Evolutionary conservation across 2,888 invertebrate genomes (phyloP).

Genomic region (Altica lythri): DNA sequence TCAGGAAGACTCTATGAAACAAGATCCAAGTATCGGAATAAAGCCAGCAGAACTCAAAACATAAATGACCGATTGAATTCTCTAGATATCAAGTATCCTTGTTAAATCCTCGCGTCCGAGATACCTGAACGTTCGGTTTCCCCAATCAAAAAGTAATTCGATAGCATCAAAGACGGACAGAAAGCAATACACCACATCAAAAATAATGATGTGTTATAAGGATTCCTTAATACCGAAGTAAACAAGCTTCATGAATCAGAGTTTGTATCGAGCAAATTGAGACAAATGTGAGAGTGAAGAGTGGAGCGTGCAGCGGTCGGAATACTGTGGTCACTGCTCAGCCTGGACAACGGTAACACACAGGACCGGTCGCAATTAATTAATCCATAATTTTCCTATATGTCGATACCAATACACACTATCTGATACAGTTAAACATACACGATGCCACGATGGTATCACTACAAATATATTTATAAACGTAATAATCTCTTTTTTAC

Average conservation of each 20-base stretch:
- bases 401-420: too few relatives aligned
- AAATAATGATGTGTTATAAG: constrained; percentile 56
- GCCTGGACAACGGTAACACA: constrained; percentile 14
- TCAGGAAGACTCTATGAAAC: constrained; percentile 20
- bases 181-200: constrained; percentile 52
- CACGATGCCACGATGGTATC: too few relatives aligned
- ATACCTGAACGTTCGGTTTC: constrained; percentile 51
- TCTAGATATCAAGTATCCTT: constrained; percentile 51
- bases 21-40: constrained; percentile 38
- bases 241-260: constrained; percentile 49
- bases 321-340: constrained; percentile 26
- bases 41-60: constrained; percentile 40
- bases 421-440: too few relatives aligned
- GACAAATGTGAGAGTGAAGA: constrained; percentile 47
- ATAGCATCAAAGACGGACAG: constrained; percentile 47
- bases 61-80: constrained; percentile 48
- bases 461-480: too few relatives aligned
- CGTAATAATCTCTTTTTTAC: too few relatives aligned
- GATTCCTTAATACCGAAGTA: constrained; percentile 51
- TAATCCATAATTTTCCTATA: background rate
- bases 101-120: constrained; percentile 47
- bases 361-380: background rate
- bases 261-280: constrained; percentile 48
- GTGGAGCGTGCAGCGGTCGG: constrained; percentile 19
- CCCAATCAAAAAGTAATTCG: constrained; percentile 56